phyloP scores from a whole-genome alignment of 2,113 vertebrate genomes.

The Beaufortia kweichowensis region DNA sequence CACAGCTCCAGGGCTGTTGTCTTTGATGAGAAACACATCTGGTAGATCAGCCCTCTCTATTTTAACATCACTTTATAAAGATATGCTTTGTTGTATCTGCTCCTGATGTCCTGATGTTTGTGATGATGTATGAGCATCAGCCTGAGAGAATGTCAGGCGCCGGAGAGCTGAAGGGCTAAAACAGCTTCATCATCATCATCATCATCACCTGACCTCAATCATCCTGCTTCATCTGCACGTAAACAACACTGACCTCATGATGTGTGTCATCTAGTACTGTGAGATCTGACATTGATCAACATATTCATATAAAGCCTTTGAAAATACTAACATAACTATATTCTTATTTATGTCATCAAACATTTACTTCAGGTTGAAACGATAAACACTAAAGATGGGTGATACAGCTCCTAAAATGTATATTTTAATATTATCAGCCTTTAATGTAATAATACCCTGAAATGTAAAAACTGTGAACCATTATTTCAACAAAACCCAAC shows the following conservation, averaged over 20 bases:
- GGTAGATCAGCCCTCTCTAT: conserved; percentile 17
- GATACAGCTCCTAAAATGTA: no score
- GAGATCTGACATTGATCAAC: no score
- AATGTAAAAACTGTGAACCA: no score
- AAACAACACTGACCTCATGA: conserved; percentile 20
- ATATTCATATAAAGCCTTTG: no score
- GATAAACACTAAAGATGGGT: no score
- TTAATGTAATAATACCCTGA: no score
- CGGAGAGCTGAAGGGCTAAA: not conserved
- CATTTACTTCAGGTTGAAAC: no score
- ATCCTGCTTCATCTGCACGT: conserved; percentile 5
- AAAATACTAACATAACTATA: no score
- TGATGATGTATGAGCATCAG: conserved; percentile 15
- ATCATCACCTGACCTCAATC: conserved; percentile 2
- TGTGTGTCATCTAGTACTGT: not conserved
- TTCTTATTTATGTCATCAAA: no score
- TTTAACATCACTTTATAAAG: conserved; percentile 18
- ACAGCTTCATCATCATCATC: not conserved
- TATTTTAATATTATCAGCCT: no score
- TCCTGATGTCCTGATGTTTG: not conserved
- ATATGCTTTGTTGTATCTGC: conserved; percentile 7
- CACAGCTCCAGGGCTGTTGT: not conserved
- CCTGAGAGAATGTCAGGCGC: conserved; percentile 19
- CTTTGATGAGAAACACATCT: conserved; percentile 39
- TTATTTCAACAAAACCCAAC: no score